Base-by-base conservation (phyloP, 1,140 invertebrate species). In the Pseudoatta argentina region DNA sequence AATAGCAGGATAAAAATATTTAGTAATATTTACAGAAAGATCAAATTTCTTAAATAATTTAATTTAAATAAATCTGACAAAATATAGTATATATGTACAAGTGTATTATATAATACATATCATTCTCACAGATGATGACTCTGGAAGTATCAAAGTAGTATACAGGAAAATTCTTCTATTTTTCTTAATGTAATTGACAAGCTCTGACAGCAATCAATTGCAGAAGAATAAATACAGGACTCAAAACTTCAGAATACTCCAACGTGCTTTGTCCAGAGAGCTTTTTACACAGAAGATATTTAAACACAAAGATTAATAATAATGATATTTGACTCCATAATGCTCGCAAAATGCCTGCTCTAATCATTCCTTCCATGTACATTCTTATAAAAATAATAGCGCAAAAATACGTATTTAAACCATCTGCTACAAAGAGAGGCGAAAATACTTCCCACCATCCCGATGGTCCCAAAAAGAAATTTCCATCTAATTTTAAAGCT, bases 321-420 rank as follows among this genome's bases (percentile, higher is more conserved):
- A 99, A 94, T 91, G 98, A 97, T 86, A 97, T 97, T 66, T 97
- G 96, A 94, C 98, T 99, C 97, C 98, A 99, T 55, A 97, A 96
- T 12, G 98, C 97, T 89, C 98, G 96, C 12, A 98, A 94, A 44
- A 98, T 97, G 66, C 97, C 96, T 10, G 94, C 95, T 94, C 98
- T 98, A 69, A 98, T 96, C 91, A 97, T 96, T 73, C 96, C 97
- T 91, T 98, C 97, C 90, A 98, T 96, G 91, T 97, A 97, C 97
- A 98, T 98, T 90, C 98, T 96, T 91, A 99, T 98, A 92, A 98
- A 98, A 63, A 99, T 97, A 91, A 99, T 99, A 18, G 98, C 97
- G 93, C 98, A 98, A 94, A 99, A 99, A 94, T 99, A 99, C 18
- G 97, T 97, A 95, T 98, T 98, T 63, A 99, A 96, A 57, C 97